Conservation (phyloP, 2,113 vertebrate genomes). For the Neolamprologus sp. region DNA sequence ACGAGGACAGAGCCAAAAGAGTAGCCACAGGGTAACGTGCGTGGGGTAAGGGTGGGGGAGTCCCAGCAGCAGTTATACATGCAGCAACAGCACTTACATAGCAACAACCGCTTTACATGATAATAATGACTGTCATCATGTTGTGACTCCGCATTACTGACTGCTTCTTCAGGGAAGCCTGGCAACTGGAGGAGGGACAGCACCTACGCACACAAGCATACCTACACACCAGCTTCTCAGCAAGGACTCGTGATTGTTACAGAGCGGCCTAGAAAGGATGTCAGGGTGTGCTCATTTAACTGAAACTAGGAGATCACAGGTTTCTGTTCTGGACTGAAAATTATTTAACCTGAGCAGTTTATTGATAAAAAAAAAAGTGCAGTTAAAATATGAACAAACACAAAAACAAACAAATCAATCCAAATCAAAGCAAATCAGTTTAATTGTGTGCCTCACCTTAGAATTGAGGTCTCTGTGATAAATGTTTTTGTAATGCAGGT, state of each 20-base stretch:
- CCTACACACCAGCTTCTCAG: not conserved
- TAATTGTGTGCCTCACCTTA: conserved; percentile 63
- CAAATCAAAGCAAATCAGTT: not conserved
- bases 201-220: not conserved
- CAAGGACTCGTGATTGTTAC: not conserved
- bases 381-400: not conserved
- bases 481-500: conserved; percentile 86
- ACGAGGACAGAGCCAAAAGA: not conserved
- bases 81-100: not conserved
- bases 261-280: not conserved
- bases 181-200: conserved; percentile 38
- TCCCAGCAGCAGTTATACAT: not conserved
- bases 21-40: not conserved
- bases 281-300: not conserved
- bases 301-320: not conserved
- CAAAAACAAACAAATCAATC: not conserved
- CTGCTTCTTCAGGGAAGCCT: conserved; percentile 33
- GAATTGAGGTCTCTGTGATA: conserved; percentile 88
- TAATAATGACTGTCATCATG: conserved; percentile 31
- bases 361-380: not conserved
- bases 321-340: not conserved
- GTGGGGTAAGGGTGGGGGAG: not conserved
- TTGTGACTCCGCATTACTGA: not conserved
- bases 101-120: conserved; percentile 50
- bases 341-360: not conserved